Evolutionary conservation across 1,140 invertebrate species (phyloP), one percentile per base, ranked within the genome.

Genomic region (Lucilia cuprina): DNA sequence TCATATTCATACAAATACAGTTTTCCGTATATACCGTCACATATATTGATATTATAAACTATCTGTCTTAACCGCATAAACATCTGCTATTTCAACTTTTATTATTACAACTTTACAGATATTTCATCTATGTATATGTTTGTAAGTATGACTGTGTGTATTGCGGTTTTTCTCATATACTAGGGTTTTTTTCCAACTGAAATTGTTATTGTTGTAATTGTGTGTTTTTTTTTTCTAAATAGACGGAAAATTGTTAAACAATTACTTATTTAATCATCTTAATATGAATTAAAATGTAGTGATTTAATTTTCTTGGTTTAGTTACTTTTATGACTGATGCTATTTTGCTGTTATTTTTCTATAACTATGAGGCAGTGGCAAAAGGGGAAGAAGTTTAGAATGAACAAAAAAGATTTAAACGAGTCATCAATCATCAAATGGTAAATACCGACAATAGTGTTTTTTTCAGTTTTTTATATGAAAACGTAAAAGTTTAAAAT

Each of bases 351-450:
- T 70, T 70, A 12, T 21, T 5, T n/a, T 5, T 19, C 65, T 21
- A 70, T n/a, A 70, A n/a, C n/a, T 21, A 13, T 21, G 19, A 19
- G 5, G 65, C n/a, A 21, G 65, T 70, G n/a, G 65, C 55, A 60
- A 60, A 21, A 70, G 65, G 19, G 65, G n/a, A 8, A 70, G 10
- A 70, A n/a, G n/a, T 17, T 13, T 21, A 70, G 65, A 70, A 70
- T 70, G 65, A 70, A 13, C 55, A 70, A 70, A n/a, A 80, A 41
- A 80, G 47, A 70, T 84, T 84, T 84, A 35, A 84, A 75, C 78
- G n/a, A 60, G 78, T 80, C 78, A 75, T 84, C 84, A 82, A 84
- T 84, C 84, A 84, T 82, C 60, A 84, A 84, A 82, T 74, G 41
- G 30, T 83, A 74, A 84, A 84, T 82, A 55, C 83, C 77, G 83